Base-by-base conservation (phyloP, 2,113 vertebrate species). In the Perccottus glenii region DNA sequence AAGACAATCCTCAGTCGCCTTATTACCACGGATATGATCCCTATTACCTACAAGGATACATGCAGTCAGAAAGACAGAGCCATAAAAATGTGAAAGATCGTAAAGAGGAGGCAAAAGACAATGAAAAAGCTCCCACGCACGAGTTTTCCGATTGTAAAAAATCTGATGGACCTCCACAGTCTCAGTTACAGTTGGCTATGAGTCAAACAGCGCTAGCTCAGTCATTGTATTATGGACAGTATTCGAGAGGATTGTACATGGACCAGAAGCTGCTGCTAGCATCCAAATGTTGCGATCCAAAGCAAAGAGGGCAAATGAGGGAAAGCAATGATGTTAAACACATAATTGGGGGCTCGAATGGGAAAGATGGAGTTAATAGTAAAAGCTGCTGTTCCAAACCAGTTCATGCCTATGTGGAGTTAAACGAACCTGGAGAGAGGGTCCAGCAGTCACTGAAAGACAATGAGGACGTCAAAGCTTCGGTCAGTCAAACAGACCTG, bases 151-250 rank as follows among this genome's bases (percentile, higher is more conserved):
- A 98, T 7, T 74, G 88, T 33, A 98, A 96, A 89, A 96, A 96
- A 89, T 87, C 56, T 0, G 96, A 98, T 33, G 90, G 91, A 61
- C 87, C 93, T 1, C 85, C 94, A 15, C 96, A 94, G 81, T 96
- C 96, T 2, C 97, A 98, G 73, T 95, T 98, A 70, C 97, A 98
- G 83, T 93, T 96, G 4, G 95, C 98, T 38, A 98, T 99, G 90
- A 97, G 94, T 0, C 96, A 99, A 76, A 97, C 97, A 9, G 96
- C 97, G 56, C 92, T 99, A 85, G 96, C 97, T 60, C 98, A 99
- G 93, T 98, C 97, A 11, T 93, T 99, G 79, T 99, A 98, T 84
- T 99, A 99, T 4, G 98, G 98, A 73, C 97, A 99, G 76, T 99
- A 99, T 78, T 94, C 97, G 27, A 95, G 98, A n/a, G 96, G 96